Evolutionary conservation across 2,113 vertebrate species (phyloP).

Genomic region (Butorides virescens): DNA sequence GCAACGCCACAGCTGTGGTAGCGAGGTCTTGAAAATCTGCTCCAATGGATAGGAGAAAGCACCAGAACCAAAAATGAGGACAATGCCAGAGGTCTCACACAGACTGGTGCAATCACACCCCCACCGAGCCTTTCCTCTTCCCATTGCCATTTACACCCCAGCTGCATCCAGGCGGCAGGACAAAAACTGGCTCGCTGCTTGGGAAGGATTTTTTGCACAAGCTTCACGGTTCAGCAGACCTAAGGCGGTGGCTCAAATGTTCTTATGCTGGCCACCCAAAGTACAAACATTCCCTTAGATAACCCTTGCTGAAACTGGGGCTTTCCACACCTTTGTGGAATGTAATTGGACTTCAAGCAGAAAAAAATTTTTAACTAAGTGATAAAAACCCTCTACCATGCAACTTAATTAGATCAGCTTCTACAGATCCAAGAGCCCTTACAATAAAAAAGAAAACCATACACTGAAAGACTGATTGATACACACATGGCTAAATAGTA

Average conservation of each 20-base stretch:
- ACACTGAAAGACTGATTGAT: background rate
- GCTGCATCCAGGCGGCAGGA: background rate
- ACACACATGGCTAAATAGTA: background rate
- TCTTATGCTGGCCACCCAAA: background rate
- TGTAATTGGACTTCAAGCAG: background rate
- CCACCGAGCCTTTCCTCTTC: background rate
- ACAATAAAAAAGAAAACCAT: background rate
- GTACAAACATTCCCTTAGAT: background rate
- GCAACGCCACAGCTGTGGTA: background rate
- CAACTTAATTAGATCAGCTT: background rate
- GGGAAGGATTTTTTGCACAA: background rate
- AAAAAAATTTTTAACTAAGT: background rate
- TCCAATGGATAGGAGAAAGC: background rate
- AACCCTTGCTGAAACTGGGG: background rate
- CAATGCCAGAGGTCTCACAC: background rate
- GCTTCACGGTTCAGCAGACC: background rate
- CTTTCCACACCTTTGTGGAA: background rate
- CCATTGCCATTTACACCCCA: background rate
- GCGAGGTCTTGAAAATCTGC: background rate
- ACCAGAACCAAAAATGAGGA: background rate
- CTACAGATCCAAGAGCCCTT: rapidly evolving
- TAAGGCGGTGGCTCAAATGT: background rate
- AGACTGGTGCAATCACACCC: background rate
- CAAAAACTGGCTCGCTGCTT: background rate
- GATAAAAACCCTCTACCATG: background rate